Percentiles rank a stretch among this genome's conserved stretches.
phyloP scores from a whole-genome alignment of 2,113 vertebrate species.

The Cardinalis cardinalis region DNA sequence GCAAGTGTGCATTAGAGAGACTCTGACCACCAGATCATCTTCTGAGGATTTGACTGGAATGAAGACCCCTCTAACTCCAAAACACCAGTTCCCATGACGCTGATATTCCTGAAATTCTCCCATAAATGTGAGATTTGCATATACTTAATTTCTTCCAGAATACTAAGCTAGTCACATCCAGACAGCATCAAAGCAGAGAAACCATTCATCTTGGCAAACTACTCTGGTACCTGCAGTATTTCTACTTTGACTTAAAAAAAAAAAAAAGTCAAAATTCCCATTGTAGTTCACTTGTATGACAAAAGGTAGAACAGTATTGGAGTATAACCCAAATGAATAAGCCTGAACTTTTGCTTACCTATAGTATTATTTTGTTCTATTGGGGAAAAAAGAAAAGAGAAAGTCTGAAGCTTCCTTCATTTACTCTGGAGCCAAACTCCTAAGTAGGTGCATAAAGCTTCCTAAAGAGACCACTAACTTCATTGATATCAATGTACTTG shows the following conservation, averaged over 20 bases:
- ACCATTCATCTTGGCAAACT: background rate
- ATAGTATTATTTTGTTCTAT: background rate
- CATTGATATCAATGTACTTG: background rate
- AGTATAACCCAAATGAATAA: background rate
- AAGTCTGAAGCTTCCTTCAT: background rate
- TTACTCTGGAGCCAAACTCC: background rate
- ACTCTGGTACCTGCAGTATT: background rate
- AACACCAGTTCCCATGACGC: background rate
- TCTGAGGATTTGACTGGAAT: background rate
- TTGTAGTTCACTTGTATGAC: background rate
- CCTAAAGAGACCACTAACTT: background rate
- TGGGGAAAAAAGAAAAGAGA: background rate
- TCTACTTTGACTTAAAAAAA: background rate
- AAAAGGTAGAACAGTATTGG: background rate
- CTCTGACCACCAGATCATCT: background rate
- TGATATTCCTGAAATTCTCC: background rate
- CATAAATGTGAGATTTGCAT: background rate
- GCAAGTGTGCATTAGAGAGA: background rate
- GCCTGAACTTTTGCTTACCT: background rate
- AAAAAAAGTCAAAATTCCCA: background rate
- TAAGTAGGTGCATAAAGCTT: background rate
- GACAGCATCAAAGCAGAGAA: background rate
- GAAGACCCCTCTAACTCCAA: background rate
- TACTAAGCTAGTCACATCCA: background rate
- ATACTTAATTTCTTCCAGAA: background rate